phyloP scores from a whole-genome alignment of 2,113 vertebrate species.

The Megaceryle torquata region DNA sequence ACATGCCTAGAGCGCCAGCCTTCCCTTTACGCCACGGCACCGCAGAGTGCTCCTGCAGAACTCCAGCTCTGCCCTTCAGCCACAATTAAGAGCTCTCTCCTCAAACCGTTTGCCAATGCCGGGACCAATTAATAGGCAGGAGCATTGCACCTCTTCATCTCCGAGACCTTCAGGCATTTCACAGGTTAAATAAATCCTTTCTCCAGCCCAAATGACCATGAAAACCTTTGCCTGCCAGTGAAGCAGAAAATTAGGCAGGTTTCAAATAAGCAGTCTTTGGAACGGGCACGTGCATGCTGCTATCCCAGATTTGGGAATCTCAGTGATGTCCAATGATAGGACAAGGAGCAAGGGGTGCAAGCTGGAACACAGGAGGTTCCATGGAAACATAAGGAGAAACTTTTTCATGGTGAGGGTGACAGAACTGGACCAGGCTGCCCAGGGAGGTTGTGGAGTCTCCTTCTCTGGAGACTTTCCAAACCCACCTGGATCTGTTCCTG shows the following conservation, averaged over 20 bases:
- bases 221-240: not conserved
- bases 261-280: not conserved
- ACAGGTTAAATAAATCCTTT: not conserved
- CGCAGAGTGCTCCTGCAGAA: fast-evolving
- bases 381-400: too few relatives aligned
- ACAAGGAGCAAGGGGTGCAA: too few relatives aligned
- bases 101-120: not conserved
- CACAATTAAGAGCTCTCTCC: not conserved
- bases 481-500: too few relatives aligned
- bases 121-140: not conserved
- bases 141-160: not conserved
- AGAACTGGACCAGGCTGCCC: too few relatives aligned
- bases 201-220: not conserved
- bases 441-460: too few relatives aligned
- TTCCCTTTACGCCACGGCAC: fast-evolving
- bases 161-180: not conserved
- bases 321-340: too few relatives aligned
- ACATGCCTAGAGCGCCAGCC: not conserved
- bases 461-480: too few relatives aligned
- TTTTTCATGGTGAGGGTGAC: too few relatives aligned
- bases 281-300: not conserved
- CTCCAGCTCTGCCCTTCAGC: not conserved
- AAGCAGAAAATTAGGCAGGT: not conserved
- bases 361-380: too few relatives aligned
- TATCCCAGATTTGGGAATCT: not conserved